Evolutionary conservation across 2,888 invertebrate genomes (phyloP).

Genomic region (Drosophila quinaria): DNA sequence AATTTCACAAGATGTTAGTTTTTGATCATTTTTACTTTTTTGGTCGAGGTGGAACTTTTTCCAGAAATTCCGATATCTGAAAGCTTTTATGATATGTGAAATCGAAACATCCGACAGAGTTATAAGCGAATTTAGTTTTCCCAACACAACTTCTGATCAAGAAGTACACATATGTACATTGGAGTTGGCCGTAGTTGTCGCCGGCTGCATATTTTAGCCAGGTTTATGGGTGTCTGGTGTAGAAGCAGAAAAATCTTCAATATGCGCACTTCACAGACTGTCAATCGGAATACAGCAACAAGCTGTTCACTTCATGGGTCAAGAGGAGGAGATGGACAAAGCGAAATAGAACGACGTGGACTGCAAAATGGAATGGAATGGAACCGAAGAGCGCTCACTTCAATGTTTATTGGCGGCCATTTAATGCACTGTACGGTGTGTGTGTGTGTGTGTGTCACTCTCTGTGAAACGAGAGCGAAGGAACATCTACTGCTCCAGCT

Average conservation of each 20-base stretch:
- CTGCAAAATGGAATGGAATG: constrained; percentile 16
- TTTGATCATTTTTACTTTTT: too few species aligned
- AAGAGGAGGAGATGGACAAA: constrained; percentile 11
- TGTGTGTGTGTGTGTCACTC: constrained; percentile 27
- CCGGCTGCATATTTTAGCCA: constrained; percentile 24
- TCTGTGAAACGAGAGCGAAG: constrained; percentile 5
- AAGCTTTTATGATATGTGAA: background rate
- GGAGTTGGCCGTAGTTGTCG: constrained; percentile 10
- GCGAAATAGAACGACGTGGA: background rate
- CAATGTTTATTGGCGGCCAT: constrained; percentile 73
- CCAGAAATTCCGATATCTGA: too few species aligned
- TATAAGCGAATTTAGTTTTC: background rate
- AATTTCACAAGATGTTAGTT: too few species aligned
- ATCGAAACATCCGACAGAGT: background rate
- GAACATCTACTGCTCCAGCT: background rate
- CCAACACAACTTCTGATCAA: background rate
- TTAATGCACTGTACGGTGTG: constrained; percentile 49
- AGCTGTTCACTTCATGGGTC: constrained; percentile 28
- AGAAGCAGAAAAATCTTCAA: constrained; percentile 49
- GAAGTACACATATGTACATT: background rate
- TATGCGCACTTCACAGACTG: constrained; percentile 52
- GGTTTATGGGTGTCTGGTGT: constrained; percentile 19
- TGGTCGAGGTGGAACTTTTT: too few species aligned
- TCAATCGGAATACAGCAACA: constrained; percentile 55
- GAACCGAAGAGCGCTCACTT: constrained; percentile 42